Conservation (phyloP, 2,113 vertebrate genomes). For the Zosterops lateralis region DNA sequence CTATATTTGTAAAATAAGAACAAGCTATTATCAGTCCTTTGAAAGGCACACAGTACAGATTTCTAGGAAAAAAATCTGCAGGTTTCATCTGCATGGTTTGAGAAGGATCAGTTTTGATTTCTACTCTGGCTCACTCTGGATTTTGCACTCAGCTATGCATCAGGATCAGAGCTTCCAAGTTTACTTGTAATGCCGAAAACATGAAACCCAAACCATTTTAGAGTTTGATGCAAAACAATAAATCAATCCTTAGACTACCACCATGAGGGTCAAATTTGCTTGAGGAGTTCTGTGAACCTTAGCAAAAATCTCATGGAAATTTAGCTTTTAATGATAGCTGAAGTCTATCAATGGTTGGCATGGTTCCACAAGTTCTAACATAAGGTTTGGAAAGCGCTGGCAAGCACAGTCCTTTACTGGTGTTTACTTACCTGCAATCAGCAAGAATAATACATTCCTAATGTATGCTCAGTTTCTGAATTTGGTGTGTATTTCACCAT, state of each 20-base stretch:
- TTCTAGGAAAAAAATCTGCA: background rate
- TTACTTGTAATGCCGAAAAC: slow-evolving; percentile 11
- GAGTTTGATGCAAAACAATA: background rate
- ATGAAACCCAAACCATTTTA: background rate
- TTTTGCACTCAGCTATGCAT: background rate
- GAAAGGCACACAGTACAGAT: background rate
- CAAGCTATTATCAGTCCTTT: background rate
- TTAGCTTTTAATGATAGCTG: background rate
- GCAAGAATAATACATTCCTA: background rate
- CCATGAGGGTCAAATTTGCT: background rate
- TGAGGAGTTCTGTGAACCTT: background rate
- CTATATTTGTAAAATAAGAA: background rate
- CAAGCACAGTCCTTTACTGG: background rate
- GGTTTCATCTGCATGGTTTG: background rate
- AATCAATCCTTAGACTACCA: background rate
- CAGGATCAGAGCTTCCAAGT: background rate
- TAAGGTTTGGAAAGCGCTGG: background rate
- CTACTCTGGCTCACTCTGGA: background rate
- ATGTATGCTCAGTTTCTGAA: background rate
- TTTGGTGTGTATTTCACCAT: background rate
- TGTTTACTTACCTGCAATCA: background rate
- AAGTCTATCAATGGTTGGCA: background rate
- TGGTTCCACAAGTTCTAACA: background rate
- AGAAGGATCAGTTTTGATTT: background rate
- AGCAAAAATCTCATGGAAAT: background rate